A percentile compares a stretch with the other conserved stretches of the same genome.
Evolutionary conservation across 2,888 invertebrate species (phyloP).

Genomic region (Corbicula japonica): DNA sequence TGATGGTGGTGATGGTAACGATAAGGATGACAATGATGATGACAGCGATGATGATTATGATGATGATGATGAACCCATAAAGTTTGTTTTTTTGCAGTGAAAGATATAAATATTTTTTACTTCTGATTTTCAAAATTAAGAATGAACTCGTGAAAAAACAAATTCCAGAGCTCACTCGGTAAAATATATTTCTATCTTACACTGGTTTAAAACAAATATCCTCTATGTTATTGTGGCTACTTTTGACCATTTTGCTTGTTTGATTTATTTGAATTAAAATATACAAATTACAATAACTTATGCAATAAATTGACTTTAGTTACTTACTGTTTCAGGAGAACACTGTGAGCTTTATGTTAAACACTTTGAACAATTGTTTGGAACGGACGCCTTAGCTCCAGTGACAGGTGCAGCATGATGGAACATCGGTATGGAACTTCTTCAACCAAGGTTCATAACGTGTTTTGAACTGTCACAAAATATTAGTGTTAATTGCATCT

Average conservation of each 20-base stretch:
- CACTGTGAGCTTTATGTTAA: constrained; percentile 91
- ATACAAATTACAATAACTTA: background rate
- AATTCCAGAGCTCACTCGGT: no score
- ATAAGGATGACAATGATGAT: background rate
- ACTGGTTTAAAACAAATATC: background rate
- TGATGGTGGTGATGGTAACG: background rate
- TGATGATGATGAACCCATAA: background rate
- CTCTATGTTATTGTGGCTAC: background rate
- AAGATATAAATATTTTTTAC: no score
- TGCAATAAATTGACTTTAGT: background rate
- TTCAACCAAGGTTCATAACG: no score
- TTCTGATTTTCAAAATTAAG: no score
- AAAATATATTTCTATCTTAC: background rate
- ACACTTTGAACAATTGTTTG: constrained; percentile 89
- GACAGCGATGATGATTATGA: background rate
- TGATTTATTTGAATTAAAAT: background rate
- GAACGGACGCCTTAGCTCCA: constrained; percentile 78
- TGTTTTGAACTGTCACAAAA: no score
- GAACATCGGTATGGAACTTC: no score
- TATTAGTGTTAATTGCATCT: no score
- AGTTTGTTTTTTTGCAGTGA: no score
- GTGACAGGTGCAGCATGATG: background rate
- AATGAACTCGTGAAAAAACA: no score
- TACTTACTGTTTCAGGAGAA: constrained; percentile 84
- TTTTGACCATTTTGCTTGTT: no score